phyloP scores from a whole-genome alignment of 1,140 invertebrate genomes.

The Drosophila nikananu region DNA sequence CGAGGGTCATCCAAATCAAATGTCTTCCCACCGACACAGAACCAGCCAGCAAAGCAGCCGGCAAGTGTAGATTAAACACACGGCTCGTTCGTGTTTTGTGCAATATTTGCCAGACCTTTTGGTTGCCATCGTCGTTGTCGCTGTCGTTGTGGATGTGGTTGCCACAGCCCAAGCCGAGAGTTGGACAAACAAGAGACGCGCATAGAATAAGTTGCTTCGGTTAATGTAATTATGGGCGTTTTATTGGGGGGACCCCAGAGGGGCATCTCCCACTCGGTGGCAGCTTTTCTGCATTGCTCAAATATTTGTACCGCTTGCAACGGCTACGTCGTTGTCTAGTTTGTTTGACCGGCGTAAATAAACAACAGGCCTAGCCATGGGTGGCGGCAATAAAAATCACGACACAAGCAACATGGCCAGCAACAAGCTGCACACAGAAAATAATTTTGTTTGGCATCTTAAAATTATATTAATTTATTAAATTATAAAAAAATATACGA shows the following conservation, averaged over 20 bases:
- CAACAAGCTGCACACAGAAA: conserved; percentile 14
- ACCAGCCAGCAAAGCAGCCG: conserved; percentile 4
- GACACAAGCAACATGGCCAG: conserved; percentile 26
- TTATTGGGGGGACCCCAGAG: conserved; percentile 5
- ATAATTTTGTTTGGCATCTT: not conserved
- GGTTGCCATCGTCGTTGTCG: conserved; percentile 30
- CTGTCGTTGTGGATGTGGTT: conserved; percentile 11
- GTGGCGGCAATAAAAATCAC: conserved; percentile 48
- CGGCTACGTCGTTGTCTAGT: conserved; percentile 38
- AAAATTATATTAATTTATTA: conserved; percentile 3
- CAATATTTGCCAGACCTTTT: conserved; percentile 71
- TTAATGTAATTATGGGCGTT: conserved; percentile 35
- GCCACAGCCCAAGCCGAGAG: conserved; percentile 48
- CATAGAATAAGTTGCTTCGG: conserved; percentile 51
- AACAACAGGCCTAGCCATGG: conserved; percentile 55
- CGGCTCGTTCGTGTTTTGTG: conserved; percentile 48
- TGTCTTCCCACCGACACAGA: conserved; percentile 43
- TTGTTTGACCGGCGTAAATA: conserved; percentile 73
- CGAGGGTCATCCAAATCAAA: conserved; percentile 63
- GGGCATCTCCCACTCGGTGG: not conserved
- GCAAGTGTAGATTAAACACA: conserved; percentile 66
- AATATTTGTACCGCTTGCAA: conserved; percentile 52
- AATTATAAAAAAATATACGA: too few species aligned
- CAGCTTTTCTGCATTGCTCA: conserved; percentile 45
- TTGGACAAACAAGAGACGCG: conserved; percentile 58